Evolutionary conservation across 1,140 invertebrate genomes (phyloP), one percentile per base, ranked within the genome.

Genomic region (Drosophila persimilis): DNA sequence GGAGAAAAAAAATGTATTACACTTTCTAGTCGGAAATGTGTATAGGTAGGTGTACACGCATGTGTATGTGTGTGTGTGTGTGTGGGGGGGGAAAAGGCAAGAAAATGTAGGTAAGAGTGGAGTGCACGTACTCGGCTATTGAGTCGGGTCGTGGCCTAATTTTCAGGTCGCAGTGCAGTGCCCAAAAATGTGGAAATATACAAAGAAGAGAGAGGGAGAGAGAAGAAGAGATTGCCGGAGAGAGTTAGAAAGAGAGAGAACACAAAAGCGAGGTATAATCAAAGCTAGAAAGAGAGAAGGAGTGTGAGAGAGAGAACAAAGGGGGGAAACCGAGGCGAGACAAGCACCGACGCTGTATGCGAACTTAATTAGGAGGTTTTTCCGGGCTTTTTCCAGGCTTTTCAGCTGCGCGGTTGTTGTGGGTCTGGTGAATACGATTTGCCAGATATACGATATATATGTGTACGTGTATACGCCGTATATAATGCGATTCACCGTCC

Each of bases 321-420:
- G 15, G 22, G 17, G 29, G 11, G 13, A 53, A 53, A 39, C 31
- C 31, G 41, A 53, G 41, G 51, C 17, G 17, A 41, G 26, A 22
- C 29, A 39, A 29, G 31, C 24, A 15, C 29, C n/a, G 26, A 51
- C 39, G 59, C 58, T 64, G 43, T 65, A 66, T 69, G 56, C 53
- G 64, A 71, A 78, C 78, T 88, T 86, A 86, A 86, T 86, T 86
- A 86, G 81, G 56, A 62, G 66, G 66, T 67, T 88, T 81, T 80
- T 29, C 47, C 39, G 35, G 41, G 58, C 29, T 62, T 69, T 55
- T 61, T 15, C 55, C 65, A 44, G 61, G 69, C 67, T 66, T 66
- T 66, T 85, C 69, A 71, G 79, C 78, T 69, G 65, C 29, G 41
- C 29, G 58, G 59, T 52, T 57, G 43, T 20, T 31, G 47, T 17